Evolutionary conservation across 2,888 invertebrate genomes (phyloP).

Genomic region (Sipha maydis): DNA sequence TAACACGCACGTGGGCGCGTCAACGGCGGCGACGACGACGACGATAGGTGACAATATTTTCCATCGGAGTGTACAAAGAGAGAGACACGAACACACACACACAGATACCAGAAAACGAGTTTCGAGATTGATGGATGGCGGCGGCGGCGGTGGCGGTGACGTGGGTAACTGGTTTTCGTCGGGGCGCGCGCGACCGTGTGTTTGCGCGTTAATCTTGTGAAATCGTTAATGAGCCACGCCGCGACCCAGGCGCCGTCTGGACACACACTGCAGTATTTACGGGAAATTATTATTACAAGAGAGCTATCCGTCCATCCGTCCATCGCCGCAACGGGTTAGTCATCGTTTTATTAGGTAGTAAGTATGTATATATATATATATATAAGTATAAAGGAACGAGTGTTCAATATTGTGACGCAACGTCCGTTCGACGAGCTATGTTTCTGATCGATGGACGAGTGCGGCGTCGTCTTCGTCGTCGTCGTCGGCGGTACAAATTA

Average conservation of each 20-base stretch:
- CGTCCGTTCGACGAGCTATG: constrained; percentile 18
- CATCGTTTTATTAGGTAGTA: constrained; percentile 34
- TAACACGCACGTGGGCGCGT: constrained; percentile 56
- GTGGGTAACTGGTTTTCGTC: constrained; percentile 52
- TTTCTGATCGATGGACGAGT: constrained; percentile 56
- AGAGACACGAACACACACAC: no score
- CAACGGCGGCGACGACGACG: constrained; percentile 9
- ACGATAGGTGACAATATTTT: constrained; percentile 58
- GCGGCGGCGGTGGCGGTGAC: not conserved
- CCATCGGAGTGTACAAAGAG: not conserved
- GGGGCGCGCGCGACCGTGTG: not conserved
- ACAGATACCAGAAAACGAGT: constrained; percentile 50
- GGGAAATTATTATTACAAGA: not conserved
- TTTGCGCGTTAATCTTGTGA: constrained; percentile 22
- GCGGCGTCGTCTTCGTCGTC: constrained; percentile 18
- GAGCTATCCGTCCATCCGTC: not conserved
- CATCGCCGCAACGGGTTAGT: constrained; percentile 33
- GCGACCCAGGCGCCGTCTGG: constrained; percentile 44
- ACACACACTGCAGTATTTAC: not conserved
- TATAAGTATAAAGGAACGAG: not conserved
- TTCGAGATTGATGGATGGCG: constrained; percentile 56
- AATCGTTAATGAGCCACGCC: constrained; percentile 53
- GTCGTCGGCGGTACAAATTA: constrained; percentile 55
- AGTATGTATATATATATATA: not conserved
- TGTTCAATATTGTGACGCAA: constrained; percentile 51